These are phyloP conservation scores for Cygnus olor DNA, from an alignment of 2,797 vertebrate genomes.

Conservation along the genomic window DNA sequence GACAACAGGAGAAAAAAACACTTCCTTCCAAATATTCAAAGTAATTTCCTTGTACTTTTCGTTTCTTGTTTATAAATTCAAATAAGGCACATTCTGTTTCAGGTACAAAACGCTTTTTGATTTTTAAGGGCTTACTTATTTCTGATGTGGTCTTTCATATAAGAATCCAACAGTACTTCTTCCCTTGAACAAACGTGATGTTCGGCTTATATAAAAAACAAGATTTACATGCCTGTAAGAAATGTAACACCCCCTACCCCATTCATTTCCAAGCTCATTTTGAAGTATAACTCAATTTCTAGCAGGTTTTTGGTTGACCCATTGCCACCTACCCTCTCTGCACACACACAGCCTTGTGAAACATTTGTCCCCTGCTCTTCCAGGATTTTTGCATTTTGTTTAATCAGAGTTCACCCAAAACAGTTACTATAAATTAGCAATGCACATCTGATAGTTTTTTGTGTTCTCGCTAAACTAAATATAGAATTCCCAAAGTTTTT, in stretches of 20 bases:
- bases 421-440: background rate
- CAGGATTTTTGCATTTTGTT: background rate
- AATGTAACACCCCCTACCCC: background rate
- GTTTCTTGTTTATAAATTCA: background rate
- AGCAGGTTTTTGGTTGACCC: background rate
- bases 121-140: slow-evolving; percentile 1
- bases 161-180: background rate
- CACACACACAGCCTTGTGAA: background rate
- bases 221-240: background rate
- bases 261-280: background rate
- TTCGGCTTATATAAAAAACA: background rate
- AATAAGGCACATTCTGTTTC: background rate
- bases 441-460: background rate
- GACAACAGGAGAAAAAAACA: background rate
- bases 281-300: background rate
- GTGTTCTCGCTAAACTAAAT: background rate
- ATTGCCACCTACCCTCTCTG: background rate
- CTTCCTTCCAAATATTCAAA: background rate
- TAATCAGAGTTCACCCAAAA: background rate
- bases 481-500: background rate
- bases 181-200: background rate
- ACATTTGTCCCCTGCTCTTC: accelerated
- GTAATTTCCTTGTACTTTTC: background rate
- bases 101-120: background rate
- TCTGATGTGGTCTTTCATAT: background rate